Base-by-base conservation (phyloP, 2,888 invertebrate genomes). In the Zaprionus bogoriensis region DNA sequence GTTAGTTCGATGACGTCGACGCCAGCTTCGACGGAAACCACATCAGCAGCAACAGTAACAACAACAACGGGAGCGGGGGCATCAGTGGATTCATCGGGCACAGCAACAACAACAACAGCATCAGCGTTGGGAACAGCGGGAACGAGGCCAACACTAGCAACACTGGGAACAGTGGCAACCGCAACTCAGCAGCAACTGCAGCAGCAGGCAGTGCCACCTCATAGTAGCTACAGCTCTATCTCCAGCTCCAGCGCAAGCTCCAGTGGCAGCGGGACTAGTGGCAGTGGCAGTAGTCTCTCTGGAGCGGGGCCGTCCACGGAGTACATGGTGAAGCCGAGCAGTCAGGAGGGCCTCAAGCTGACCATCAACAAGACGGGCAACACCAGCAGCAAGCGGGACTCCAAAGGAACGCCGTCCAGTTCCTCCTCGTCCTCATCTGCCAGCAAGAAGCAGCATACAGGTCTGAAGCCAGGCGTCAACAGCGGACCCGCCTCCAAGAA, bases 241-340 rank as follows among this genome's bases (percentile, higher is more conserved):
- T 63, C 69, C 51, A 67, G 64, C 47, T 48, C 42, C 27, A 47
- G 55, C 46, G 58, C 54, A 30, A 66, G 65, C 63, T 60, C 58
- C 36, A 68, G 97, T 38, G 25, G 57, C 54, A 71, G 59, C 57
- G 59, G 60, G 22, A 23, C 58, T 57, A 60, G 58, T 36, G 50
- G 32, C 22, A 4, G 25, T 28, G 22, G 41, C n/a, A 23, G n/a
- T 25, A 22, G 54, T 64, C 44, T 60, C 14, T 36, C 32, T 41
- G 55, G 41, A 44, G 42, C 62, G 9, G 74, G 69, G 68, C 70
- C 47, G 7, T 81, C 95, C 87, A 94, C 95, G 25, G 96, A 96
- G 84, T 97, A 97, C 84, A 96, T 96, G 94, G 96, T 97, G 0
- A 97, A 97, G 87, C 95, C 95, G 12, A 96, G 96, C 88, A 96